Evolutionary conservation across 2,888 invertebrate species (phyloP), one percentile per base, ranked within the genome.

Genomic region (Caenorhabditis afra): DNA sequence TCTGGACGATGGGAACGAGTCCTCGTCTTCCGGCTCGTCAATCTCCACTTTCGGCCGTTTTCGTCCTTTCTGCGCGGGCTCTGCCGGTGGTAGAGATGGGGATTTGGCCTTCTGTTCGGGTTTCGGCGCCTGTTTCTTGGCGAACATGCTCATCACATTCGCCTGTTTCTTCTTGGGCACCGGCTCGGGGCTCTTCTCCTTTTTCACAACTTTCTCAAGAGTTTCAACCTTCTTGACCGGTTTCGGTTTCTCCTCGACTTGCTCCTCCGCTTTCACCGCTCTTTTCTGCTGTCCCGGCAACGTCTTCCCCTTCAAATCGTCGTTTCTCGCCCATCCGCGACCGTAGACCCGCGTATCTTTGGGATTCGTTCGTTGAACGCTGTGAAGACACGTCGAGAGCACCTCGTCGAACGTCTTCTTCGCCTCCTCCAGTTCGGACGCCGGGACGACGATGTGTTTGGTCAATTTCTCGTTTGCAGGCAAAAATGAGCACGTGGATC

Each of bases 351-450:
- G 62, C 3, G 79, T 79, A 16, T 65, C 65, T 39, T 70, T 70
- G 0, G 74, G 74, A 61, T 79, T 75, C 2, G 79, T 75, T 0
- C 79, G 68, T 59, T 79, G 79, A 49, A 79, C 62, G 53, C 79
- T 79, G 55, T 79, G 68, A 22, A 79, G 22, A 41, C 50, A 23
- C 35, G 67, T 68, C 5, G 73, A 79, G 10, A 58, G 7, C 22
- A 78, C 55, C 18, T 68, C 57, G 4, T 45, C 20, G 20, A 75
- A 79, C n/a, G 35, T 35, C 1, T 29, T 14, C 37, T 68, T 66
- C 1, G 49, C 55, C 12, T 44, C 45, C 16, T 68, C 55, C 2
- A 79, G 18, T 3, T 68, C 58, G 12, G 59, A 66, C 39, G 49
- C 65, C 5, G 74, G 68, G 5, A 79, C 79, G 7, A 79, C 65